Evolutionary conservation across 2,113 vertebrate species (phyloP), one percentile per base, ranked within the genome.

Genomic region (Larimichthys polyactis): DNA sequence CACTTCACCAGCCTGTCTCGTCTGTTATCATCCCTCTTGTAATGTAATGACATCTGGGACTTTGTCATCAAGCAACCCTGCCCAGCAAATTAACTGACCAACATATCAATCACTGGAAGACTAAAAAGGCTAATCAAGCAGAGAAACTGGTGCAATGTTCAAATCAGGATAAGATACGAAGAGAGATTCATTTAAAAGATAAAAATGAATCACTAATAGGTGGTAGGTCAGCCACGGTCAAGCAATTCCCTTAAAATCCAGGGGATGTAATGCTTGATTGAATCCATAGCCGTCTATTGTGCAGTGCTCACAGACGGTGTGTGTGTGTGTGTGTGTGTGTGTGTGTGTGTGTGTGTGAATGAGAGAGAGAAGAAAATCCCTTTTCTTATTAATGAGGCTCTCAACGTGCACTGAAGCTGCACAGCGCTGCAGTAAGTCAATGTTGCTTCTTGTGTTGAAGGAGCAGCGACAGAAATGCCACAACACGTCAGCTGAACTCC

Each of bases 61-160:
- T 57, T 44, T 59, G 67, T 79, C 67, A 82, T 77, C 19, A 16
- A 69, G 70, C 43, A 27, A 40, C 75, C 46, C 79, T 71, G 73
- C 71, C 63, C 44, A 29, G 57, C 60, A 62, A 84, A 87, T 80
- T 72, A 76, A 58, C 22, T 9, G 22, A 11, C 1, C 0, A 2
- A 80, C 40, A 44, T 85, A 74, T 76, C 76, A 75, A 76, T 80
- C 80, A 58, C 9, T 24, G 43, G 8, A 62, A 78, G 63, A 87
- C 82, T 20, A 67, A 77, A 86, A 54, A 27, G 52, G 72, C 70
- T 71, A 79, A 82, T 84, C 22, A 80, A 44, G 51, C 22, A 48
- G 59, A 55, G 40, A 80, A 67, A 36, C 32, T 49, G 2, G 22
- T 52, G 15, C 67, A 65, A 79, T 72, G 69, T 71, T 83, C 49